Percentiles rank a stretch among this genome's conserved stretches.
These are phyloP conservation scores for Cephalopterus ornatus DNA, from an alignment of 2,113 vertebrate genomes.

Conservation along the genomic window DNA sequence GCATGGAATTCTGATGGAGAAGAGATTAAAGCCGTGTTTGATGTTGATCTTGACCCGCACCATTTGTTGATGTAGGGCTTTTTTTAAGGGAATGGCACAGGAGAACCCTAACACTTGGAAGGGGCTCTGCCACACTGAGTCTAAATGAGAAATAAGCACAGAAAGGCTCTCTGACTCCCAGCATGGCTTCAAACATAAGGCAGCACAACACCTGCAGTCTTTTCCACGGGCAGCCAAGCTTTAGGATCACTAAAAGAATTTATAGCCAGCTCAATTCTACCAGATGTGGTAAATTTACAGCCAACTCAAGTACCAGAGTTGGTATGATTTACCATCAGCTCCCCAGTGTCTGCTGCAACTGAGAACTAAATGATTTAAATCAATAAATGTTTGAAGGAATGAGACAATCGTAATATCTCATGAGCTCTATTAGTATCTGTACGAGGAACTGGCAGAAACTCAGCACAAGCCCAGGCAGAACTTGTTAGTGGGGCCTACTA, in stretches of 20 bases:
- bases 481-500: neutral
- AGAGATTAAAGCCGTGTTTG: neutral
- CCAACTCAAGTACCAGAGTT: neutral
- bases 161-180: neutral
- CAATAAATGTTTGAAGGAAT: constrained; percentile 7
- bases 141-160: neutral
- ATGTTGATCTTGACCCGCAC: neutral
- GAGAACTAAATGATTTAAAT: neutral
- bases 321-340: constrained; percentile 3
- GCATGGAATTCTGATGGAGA: neutral
- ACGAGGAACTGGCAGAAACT: neutral
- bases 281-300: constrained; percentile 27
- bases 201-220: neutral
- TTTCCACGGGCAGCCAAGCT: neutral
- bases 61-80: neutral
- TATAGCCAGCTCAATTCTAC: neutral
- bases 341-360: neutral
- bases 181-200: neutral
- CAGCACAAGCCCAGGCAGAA: neutral
- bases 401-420: neutral
- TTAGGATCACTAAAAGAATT: neutral
- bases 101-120: neutral
- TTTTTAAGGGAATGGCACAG: neutral
- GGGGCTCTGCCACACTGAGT: neutral
- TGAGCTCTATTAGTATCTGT: neutral